Base-by-base conservation (phyloP, 2,888 invertebrate genomes). In the Syrista parreyssii region DNA sequence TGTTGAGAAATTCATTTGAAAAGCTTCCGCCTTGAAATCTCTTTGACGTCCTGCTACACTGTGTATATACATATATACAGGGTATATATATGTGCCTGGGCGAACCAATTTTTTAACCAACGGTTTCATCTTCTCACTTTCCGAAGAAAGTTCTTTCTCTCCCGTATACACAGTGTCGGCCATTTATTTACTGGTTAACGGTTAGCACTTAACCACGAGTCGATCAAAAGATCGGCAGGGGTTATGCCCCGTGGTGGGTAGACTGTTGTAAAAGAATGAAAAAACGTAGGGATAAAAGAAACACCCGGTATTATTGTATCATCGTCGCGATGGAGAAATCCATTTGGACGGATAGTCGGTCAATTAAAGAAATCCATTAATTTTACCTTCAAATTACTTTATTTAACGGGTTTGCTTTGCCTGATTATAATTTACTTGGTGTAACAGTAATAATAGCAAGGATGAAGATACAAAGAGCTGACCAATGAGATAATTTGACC, bases 1-100 rank as follows among this genome's bases (percentile, higher is more conserved):
- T 81, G 79, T 78, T 40, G 71, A 33, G 33, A 77, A 79, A 81
- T 82, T 79, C 79, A 82, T 80, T 82, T 80, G 79, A 79, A 32
- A 40, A 40, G 73, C 35, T 55, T 73, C 68, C 73, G 68, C 68
- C 32, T 71, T 40, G 40, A 40, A 40, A 40, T 40, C 40, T 40
- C 40, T 40, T 40, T 40, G 40, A n/a, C 71, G 71, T 71, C 30
- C 32, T 32, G 15, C 32, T 71, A 3, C 30, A 40, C 1, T 4
- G 15, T 40, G 4, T 40, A 36, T 36, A 12, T 35, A 35, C 11
- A 4, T 36, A 40, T 40, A 4, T 15, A 12, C 12, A 12, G 12
- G 36, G 12, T 36, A 4, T 12, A 6, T 15, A 15, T 15, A 15
- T 6, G 40, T 40, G 15, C 40, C 40, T 15, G 40, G 40, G 15